Percentiles rank a stretch among this genome's conserved stretches.
phyloP scores from a whole-genome alignment of 2,888 invertebrate species.

The Idaea dimidiata region DNA sequence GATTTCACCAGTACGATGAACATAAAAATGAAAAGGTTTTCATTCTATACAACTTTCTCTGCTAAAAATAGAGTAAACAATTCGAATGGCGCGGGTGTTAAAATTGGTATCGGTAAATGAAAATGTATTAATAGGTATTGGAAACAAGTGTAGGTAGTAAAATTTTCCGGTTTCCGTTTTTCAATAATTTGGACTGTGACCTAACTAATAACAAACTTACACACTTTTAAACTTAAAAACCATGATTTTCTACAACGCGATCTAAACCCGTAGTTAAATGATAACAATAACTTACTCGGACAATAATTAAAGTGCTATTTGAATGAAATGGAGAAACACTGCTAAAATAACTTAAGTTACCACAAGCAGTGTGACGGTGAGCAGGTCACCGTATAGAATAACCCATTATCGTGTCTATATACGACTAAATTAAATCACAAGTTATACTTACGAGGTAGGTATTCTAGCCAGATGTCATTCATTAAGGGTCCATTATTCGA shows the following conservation, averaged over 20 bases:
- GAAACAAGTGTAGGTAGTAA: neutral
- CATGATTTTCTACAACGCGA: no score
- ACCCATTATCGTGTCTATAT: neutral
- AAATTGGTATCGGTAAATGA: neutral
- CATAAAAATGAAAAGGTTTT: slow-evolving; percentile 9
- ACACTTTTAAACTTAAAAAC: no score
- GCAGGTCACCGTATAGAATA: neutral
- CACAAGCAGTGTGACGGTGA: no score
- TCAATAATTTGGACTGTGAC: neutral
- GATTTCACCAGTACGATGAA: slow-evolving; percentile 22
- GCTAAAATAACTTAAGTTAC: no score
- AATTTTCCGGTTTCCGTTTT: neutral
- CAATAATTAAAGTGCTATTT: no score
- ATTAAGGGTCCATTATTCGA: neutral
- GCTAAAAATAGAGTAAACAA: slow-evolving; percentile 12
- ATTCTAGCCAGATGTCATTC: neutral
- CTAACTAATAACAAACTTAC: neutral
- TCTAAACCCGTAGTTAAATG: no score
- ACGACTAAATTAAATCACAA: no score
- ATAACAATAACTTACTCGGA: no score
- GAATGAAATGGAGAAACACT: no score
- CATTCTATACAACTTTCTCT: slow-evolving; percentile 24
- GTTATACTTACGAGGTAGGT: neutral
- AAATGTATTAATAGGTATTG: neutral
- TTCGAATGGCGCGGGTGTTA: neutral